Evolutionary conservation across 2,888 invertebrate genomes (phyloP).

Genomic region (Incurvaria masculella): DNA sequence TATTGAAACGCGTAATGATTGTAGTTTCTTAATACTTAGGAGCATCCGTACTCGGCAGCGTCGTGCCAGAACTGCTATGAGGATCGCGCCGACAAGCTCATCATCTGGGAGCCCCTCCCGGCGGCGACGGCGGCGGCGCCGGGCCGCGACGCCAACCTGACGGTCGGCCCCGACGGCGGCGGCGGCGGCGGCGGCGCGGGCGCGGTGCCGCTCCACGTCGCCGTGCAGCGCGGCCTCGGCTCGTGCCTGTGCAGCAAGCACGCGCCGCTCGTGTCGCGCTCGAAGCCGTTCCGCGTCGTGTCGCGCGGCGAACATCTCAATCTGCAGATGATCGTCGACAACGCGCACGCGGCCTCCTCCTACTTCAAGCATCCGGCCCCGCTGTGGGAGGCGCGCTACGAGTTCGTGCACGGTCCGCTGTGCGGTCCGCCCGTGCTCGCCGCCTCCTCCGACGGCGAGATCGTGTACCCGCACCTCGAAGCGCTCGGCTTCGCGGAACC

Average conservation of each 20-base stretch:
- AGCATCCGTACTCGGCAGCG: slow-evolving; percentile 73
- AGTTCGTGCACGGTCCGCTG: slow-evolving; percentile 85
- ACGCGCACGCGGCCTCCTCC: slow-evolving; percentile 79
- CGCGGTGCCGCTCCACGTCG: slow-evolving; percentile 57
- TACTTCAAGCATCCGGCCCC: slow-evolving; percentile 85
- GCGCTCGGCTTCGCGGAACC: slow-evolving; percentile 68
- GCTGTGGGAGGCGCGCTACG: slow-evolving; percentile 82
- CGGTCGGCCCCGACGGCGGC: slow-evolving; percentile 19
- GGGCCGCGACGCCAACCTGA: slow-evolving; percentile 32
- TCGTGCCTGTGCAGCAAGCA: slow-evolving; percentile 72
- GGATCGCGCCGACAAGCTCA: slow-evolving; percentile 79
- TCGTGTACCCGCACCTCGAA: slow-evolving; percentile 84
- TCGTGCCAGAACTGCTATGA: slow-evolving; percentile 84
- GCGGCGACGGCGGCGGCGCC: slow-evolving; percentile 25
- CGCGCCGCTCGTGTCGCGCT: slow-evolving; percentile 55
- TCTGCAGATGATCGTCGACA: slow-evolving; percentile 78
- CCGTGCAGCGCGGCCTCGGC: slow-evolving; percentile 64
- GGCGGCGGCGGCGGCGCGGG: slow-evolving; percentile 28
- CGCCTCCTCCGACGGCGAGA: slow-evolving; percentile 79
- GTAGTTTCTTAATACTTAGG: no score
- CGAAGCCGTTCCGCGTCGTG: slow-evolving; percentile 63
- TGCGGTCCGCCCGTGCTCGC: slow-evolving; percentile 82
- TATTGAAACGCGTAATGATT: no score
- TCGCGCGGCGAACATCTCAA: slow-evolving; percentile 80
- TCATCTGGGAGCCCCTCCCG: slow-evolving; percentile 71